Conservation (phyloP, 2,888 invertebrate genomes). For the Willowsia nigromaculata region DNA sequence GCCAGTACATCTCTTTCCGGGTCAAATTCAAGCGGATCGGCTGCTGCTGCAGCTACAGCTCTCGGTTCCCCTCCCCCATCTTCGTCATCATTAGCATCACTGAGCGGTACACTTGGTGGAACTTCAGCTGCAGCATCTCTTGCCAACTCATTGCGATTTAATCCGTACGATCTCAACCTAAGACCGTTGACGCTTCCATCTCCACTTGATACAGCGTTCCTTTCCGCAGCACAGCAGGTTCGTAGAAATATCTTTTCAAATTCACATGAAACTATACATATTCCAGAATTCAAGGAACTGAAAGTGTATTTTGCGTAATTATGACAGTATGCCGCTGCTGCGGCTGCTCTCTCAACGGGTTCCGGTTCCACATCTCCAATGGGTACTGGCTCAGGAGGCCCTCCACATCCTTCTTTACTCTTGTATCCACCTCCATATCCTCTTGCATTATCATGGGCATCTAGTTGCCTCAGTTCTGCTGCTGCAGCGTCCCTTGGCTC, state of each 20-base stretch:
- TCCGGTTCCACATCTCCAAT: slow-evolving; percentile 78
- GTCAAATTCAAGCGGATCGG: neutral
- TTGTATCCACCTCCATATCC: slow-evolving; percentile 79
- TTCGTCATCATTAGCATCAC: slow-evolving; percentile 43
- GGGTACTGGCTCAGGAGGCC: slow-evolving; percentile 71
- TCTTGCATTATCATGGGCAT: slow-evolving; percentile 80
- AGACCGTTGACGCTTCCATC: slow-evolving; percentile 80
- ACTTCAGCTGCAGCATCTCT: slow-evolving; percentile 80
- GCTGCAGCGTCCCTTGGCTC: slow-evolving; percentile 82
- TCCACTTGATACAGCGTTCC: slow-evolving; percentile 91
- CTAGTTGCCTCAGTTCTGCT: slow-evolving; percentile 82
- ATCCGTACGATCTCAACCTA: slow-evolving; percentile 77
- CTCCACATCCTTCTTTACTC: slow-evolving; percentile 77
- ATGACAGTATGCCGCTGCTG: slow-evolving; percentile 82
- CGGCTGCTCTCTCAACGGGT: slow-evolving; percentile 80
- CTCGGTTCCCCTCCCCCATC: slow-evolving; percentile 27
- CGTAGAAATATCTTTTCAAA: neutral
- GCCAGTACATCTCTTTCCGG: slow-evolving; percentile 18
- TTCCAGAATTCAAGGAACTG: neutral
- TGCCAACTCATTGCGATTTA: slow-evolving; percentile 75
- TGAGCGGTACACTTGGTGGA: slow-evolving; percentile 41
- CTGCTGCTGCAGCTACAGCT: neutral
- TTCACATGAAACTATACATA: neutral
- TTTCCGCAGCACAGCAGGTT: slow-evolving; percentile 91
- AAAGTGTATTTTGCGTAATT: neutral